Evolutionary conservation across 1,140 invertebrate genomes (phyloP), one percentile per base, ranked within the genome.

Genomic region (Bombus vancouverensis): DNA sequence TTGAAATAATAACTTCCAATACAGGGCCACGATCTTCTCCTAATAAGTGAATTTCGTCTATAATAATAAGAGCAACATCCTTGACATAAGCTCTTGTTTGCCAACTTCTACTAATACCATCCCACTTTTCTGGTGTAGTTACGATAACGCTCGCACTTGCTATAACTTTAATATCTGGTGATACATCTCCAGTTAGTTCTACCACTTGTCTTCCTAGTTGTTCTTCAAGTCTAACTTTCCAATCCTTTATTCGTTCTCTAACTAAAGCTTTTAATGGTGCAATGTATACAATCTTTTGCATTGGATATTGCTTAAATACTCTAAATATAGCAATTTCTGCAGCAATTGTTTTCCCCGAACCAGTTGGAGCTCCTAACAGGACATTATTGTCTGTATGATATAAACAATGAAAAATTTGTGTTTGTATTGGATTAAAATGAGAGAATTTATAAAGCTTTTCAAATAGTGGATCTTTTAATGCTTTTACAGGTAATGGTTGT

Each of bases 81-180:
- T 97, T 97, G 2, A 99, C 99, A 92, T 99, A 99, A 94, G 97
- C 97, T 88, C 99, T 96, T 0, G 98, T 99, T 91, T 99, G 99
- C 99, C 99, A 99, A 84, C 98, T 98, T 88, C 99, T 96, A 94
- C 98, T 99, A 81, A 99, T 98, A 86, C 99, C 99, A 94, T 99
- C 99, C 99, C 99, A 99, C 95, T 99, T 99, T 95, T 99, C 99
- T 0, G 99, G 99, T 1, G 99, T 99, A 5, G 99, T 99, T 1
- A 99, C 98, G 89, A 99, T 99, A 2, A 99, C 97, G 92, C 98
- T 97, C 1, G 99, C 97, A 75, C 94, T 96, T 0, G 96, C 95
- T 82, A 99, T 98, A 1, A 98, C 97, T 89, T 97, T 95, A 75
- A 98, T 97, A 95, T 99, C 99, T 1, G 99, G 99, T 0, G 98